Evolutionary conservation across 2,797 vertebrate genomes (phyloP).

Genomic region (Sebastes trivittatus): DNA sequence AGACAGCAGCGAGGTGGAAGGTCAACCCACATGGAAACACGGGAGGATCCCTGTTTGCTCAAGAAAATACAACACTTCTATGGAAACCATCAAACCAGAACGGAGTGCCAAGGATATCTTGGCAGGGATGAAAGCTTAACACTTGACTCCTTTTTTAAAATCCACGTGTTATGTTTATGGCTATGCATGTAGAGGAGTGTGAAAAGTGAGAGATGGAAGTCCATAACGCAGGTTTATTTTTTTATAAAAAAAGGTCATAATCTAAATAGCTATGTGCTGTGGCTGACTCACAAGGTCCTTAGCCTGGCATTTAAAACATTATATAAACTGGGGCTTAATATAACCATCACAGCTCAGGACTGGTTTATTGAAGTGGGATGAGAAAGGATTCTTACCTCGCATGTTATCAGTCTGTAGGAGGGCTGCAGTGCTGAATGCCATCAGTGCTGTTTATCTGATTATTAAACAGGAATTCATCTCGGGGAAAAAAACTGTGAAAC

Average conservation of each 20-base stretch:
- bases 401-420: constrained; percentile 57
- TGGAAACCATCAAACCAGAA: constrained; percentile 45
- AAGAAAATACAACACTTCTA: constrained; percentile 34
- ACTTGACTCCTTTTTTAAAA: neutral
- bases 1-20: constrained; percentile 55
- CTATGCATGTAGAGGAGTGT: neutral
- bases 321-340: constrained; percentile 77
- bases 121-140: constrained; percentile 10
- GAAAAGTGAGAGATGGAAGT: neutral
- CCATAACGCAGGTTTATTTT: neutral
- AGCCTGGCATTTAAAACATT: constrained; percentile 72
- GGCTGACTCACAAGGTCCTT: constrained; percentile 70
- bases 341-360: constrained; percentile 59
- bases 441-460: constrained; percentile 28
- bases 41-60: constrained; percentile 52
- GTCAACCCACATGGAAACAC: constrained; percentile 55
- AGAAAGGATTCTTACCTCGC: constrained; percentile 55
- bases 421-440: constrained; percentile 30
- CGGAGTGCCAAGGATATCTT: constrained; percentile 4
- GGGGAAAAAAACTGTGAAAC: neutral
- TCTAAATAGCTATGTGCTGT: constrained; percentile 54
- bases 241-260: constrained; percentile 22
- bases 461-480: neutral
- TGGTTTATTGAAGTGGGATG: constrained; percentile 68
- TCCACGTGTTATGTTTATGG: neutral